These are phyloP conservation scores for Pandemis cinnamomeana DNA, from an alignment of 2,888 invertebrate genomes.

Conservation along the genomic window DNA sequence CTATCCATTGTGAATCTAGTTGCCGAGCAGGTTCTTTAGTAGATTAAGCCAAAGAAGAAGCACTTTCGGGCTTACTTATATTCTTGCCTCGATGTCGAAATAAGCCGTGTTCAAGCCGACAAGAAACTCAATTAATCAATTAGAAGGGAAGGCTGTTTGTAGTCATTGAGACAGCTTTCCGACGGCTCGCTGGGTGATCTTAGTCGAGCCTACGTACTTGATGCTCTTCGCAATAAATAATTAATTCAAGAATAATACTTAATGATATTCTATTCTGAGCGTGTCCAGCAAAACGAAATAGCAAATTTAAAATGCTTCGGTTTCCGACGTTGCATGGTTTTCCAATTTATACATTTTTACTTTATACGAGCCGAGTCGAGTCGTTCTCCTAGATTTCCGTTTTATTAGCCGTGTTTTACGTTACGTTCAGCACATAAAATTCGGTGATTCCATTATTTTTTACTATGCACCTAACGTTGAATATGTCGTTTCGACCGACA, in stretches of 20 bases:
- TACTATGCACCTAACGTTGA: slow-evolving; percentile 50
- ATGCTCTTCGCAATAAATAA: not conserved
- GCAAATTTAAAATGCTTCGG: not conserved
- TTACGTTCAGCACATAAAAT: slow-evolving; percentile 37
- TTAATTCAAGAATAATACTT: not conserved
- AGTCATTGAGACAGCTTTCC: slow-evolving; percentile 16
- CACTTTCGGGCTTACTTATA: not conserved
- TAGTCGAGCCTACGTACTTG: not conserved
- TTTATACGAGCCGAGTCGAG: not conserved
- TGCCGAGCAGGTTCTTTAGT: not conserved
- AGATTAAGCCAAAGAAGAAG: slow-evolving; percentile 21
- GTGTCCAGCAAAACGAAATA: not conserved
- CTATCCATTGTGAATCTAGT: not conserved
- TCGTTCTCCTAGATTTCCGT: slow-evolving; percentile 14
- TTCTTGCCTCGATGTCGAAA: slow-evolving; percentile 15
- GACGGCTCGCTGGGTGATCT: not conserved
- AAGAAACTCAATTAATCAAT: slow-evolving; percentile 30
- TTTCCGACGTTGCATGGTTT: not conserved
- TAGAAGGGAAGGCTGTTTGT: slow-evolving; percentile 17
- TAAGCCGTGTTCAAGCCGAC: slow-evolving; percentile 14
- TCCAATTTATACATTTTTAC: slow-evolving; percentile 1
- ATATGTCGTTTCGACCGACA: slow-evolving; percentile 45
- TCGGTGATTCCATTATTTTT: slow-evolving; percentile 48
- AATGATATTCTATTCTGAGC: not conserved
- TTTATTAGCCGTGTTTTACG: slow-evolving; percentile 28